These are phyloP conservation scores for Botia almorhae DNA, from an alignment of 2,797 vertebrate genomes.

Conservation along the genomic window DNA sequence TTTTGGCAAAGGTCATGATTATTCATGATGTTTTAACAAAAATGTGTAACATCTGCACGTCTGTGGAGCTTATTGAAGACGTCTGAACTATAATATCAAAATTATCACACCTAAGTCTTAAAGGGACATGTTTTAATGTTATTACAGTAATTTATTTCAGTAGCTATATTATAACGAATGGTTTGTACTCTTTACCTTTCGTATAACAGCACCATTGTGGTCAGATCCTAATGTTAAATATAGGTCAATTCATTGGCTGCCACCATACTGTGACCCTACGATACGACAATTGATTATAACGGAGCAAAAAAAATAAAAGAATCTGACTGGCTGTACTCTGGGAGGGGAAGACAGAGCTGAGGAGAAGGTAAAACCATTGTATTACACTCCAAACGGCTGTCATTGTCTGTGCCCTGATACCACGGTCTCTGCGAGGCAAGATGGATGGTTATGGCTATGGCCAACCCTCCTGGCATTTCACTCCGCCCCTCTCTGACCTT, in stretches of 20 bases:
- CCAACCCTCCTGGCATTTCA: conserved; percentile 60
- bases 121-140: background rate
- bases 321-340: background rate
- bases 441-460: conserved; percentile 73
- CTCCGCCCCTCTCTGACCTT: conserved; percentile 67
- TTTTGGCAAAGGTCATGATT: background rate
- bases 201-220: background rate
- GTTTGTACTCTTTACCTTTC: background rate
- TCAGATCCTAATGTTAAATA: background rate
- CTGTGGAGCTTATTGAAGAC: no score
- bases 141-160: no score
- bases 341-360: background rate
- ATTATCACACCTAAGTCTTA: background rate
- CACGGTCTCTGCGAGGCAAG: conserved; percentile 56
- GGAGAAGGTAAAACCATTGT: conserved; percentile 20
- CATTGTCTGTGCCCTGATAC: conserved; percentile 15
- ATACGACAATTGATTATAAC: background rate
- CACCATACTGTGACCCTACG: background rate
- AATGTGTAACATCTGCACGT: background rate
- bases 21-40: background rate
- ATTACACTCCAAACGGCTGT: conserved; percentile 5
- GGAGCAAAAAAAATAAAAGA: background rate
- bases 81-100: background rate
- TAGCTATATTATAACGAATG: background rate
- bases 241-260: background rate